Conservation (phyloP, 2,797 vertebrate genomes). For the Fundulus diaphanus region DNA sequence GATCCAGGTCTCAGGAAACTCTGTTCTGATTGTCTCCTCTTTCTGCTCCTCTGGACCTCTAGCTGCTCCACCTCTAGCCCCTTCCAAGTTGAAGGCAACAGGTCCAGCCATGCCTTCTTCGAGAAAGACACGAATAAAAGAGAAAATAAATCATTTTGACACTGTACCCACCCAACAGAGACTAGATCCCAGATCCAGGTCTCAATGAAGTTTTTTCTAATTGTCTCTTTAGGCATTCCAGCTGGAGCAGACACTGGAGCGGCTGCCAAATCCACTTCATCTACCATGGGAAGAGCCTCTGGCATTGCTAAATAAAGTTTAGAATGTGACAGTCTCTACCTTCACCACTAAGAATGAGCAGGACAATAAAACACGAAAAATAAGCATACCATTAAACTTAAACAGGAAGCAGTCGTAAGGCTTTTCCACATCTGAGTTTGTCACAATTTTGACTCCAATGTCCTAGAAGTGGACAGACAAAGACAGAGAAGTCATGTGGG, state of each 20-base stretch:
- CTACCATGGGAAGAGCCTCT: conserved; percentile 6
- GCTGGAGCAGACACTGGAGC: not conserved
- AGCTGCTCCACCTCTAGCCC: accelerated
- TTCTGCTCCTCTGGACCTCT: conserved; percentile 7
- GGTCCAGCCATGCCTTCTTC: conserved; percentile 22
- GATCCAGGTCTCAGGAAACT: conserved; percentile 85
- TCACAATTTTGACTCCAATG: conserved; percentile 84
- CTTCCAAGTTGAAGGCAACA: conserved; percentile 49
- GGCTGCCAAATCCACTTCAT: accelerated
- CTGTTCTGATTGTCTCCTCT: conserved; percentile 67
- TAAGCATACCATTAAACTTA: not conserved
- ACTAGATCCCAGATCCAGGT: conserved; percentile 63
- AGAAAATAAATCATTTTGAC: conserved; percentile 6
- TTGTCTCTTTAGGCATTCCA: conserved; percentile 16
- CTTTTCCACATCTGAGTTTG: conserved; percentile 83
- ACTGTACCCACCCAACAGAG: conserved; percentile 43
- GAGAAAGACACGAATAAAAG: conserved; percentile 20
- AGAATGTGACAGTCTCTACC: not conserved
- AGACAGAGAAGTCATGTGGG: not conserved
- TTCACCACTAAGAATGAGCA: not conserved
- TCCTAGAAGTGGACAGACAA: conserved; percentile 46
- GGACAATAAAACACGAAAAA: not conserved
- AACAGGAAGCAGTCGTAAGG: conserved; percentile 35
- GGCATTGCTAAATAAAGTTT: conserved; percentile 2
- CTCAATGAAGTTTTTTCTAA: conserved; percentile 57